phyloP scores from a whole-genome alignment of 1,140 invertebrate species.

The Sogatella furcifera region DNA sequence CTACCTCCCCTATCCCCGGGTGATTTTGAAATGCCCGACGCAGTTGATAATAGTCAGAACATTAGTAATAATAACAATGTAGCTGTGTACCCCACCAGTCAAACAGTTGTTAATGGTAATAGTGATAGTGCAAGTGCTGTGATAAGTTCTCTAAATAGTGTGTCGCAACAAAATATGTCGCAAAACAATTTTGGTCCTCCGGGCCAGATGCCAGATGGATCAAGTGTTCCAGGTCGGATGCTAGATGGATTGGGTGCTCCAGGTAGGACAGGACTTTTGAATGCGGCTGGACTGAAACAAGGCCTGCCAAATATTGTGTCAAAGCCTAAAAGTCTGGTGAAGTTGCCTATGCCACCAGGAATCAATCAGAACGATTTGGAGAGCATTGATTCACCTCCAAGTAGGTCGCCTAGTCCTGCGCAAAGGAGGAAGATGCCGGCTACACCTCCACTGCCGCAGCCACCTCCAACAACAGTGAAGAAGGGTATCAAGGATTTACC shows the following conservation, averaged over 20 bases:
- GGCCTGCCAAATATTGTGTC: neutral
- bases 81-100: too few species aligned
- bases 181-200: neutral
- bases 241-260: too few species aligned
- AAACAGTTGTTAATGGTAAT: neutral
- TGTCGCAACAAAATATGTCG: too few species aligned
- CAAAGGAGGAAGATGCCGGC: conserved; percentile 24
- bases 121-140: neutral
- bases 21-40: neutral
- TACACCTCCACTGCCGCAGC: conserved; percentile 29
- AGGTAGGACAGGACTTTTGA: neutral
- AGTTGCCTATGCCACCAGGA: conserved; percentile 73
- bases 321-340: conserved; percentile 35
- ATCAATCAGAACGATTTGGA: conserved; percentile 68
- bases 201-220: too few species aligned
- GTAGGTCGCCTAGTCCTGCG: conserved; percentile 45
- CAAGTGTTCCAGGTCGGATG: too few species aligned
- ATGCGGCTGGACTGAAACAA: neutral
- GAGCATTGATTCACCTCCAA: conserved; percentile 57
- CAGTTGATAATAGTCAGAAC: neutral
- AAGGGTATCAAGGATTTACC: conserved; percentile 75
- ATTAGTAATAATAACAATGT: neutral
- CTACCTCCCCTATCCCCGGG: neutral
- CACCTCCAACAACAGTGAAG: conserved; percentile 35
- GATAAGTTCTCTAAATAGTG: neutral